Percentiles rank a stretch among this genome's conserved stretches.
phyloP scores from a whole-genome alignment of 2,888 invertebrate species.

The Eutolmus rufibarbis region DNA sequence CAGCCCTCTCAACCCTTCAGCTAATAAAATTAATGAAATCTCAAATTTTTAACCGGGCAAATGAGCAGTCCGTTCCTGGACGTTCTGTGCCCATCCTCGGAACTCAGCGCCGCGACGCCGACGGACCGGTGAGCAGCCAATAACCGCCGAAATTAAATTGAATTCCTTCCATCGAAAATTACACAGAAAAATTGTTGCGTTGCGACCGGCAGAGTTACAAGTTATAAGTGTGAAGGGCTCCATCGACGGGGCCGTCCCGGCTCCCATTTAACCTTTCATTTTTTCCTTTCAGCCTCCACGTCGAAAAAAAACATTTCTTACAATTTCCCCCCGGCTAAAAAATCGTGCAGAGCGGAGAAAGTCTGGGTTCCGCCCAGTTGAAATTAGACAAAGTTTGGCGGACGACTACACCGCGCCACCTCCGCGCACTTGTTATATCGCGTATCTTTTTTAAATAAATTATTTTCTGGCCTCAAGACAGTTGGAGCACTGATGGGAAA shows the following conservation, averaged over 20 bases:
- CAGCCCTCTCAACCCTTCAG: not conserved
- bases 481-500: not conserved
- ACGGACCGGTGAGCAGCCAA: not conserved
- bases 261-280: not conserved
- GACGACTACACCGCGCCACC: not conserved
- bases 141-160: not conserved
- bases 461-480: not conserved
- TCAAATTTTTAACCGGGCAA: not conserved
- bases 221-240: not conserved
- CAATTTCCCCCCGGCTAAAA: not conserved
- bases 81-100: not conserved
- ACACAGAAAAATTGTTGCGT: not conserved
- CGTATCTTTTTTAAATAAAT: slow-evolving; percentile 7
- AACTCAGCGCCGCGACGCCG: not conserved
- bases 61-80: not conserved
- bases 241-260: not conserved
- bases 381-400: not conserved
- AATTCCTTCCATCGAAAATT: not conserved
- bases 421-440: not conserved
- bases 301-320: not conserved
- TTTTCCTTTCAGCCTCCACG: not conserved
- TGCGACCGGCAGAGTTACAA: not conserved
- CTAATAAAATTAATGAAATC: slow-evolving; percentile 22
- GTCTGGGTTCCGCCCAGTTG: not conserved
- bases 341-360: not conserved